These are phyloP conservation scores for Dissostichus mawsoni DNA, from an alignment of 2,113 vertebrate species.

Conservation along the genomic window DNA sequence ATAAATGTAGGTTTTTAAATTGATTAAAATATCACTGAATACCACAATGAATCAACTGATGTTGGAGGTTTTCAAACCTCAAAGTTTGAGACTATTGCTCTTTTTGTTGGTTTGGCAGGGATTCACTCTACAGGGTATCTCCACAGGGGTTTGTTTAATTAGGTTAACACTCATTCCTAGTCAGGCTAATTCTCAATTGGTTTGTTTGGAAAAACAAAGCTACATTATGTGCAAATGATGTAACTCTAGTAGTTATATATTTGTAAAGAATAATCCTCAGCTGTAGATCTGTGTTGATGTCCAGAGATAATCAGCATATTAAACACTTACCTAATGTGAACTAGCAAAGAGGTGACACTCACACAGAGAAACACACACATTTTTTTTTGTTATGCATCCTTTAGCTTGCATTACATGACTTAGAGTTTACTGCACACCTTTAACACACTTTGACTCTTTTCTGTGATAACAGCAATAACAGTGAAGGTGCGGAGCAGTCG, in stretches of 20 bases:
- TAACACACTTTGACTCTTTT: background rate
- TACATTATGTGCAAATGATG: background rate
- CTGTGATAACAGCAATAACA: constrained; percentile 85
- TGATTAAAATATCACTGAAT: no score
- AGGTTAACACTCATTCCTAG: no score
- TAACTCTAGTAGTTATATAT: background rate
- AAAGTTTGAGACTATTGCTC: background rate
- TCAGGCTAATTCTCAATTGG: background rate
- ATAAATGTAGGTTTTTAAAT: no score
- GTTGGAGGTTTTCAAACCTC: background rate
- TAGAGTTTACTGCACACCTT: background rate
- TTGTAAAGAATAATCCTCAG: background rate
- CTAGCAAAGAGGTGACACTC: background rate
- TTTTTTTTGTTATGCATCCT: background rate
- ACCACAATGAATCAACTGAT: background rate
- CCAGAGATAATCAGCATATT: background rate
- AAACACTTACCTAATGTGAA: background rate
- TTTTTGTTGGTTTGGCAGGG: background rate
- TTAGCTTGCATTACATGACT: background rate
- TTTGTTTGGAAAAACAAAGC: background rate
- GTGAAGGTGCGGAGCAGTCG: constrained; percentile 92
- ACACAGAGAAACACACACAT: background rate
- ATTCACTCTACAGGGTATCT: background rate
- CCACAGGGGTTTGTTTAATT: no score
- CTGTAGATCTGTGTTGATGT: background rate